Evolutionary conservation across 2,113 vertebrate genomes (phyloP).

Genomic region (Sitta europaea): DNA sequence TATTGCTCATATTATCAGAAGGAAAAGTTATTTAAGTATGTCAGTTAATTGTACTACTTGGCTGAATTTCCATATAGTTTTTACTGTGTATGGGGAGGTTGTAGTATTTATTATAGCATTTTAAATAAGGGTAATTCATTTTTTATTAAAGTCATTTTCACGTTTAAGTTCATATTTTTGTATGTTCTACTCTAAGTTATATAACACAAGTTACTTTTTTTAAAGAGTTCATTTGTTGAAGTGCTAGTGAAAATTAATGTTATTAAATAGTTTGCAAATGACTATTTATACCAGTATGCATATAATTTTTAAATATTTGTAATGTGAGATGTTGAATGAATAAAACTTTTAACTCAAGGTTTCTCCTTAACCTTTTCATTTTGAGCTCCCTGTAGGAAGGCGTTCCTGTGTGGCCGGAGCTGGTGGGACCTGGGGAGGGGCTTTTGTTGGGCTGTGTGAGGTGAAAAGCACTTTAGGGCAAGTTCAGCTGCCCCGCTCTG

Average conservation of each 20-base stretch:
- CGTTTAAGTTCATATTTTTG: conserved; percentile 99
- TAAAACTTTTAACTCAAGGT: conserved; percentile 95
- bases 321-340: conserved; percentile 99
- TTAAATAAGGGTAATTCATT: conserved; percentile 99
- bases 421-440: not conserved
- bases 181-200: conserved; percentile 99
- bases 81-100: conserved; percentile 99
- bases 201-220: conserved; percentile 99
- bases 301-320: conserved; percentile 99
- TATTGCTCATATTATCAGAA: conserved; percentile 99
- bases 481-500: not conserved
- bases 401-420: not conserved
- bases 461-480: not conserved
- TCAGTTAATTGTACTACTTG: conserved; percentile 99
- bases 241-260: conserved; percentile 99
- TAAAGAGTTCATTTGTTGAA: conserved; percentile 99
- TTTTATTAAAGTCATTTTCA: conserved; percentile 99
- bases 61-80: conserved; percentile 99
- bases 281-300: conserved; percentile 99
- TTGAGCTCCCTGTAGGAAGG: not conserved
- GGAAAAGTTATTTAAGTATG: conserved; percentile 98
- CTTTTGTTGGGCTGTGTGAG: not conserved
- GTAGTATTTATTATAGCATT: conserved; percentile 99
- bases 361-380: conserved; percentile 40
- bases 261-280: conserved; percentile 99